A percentile compares a stretch with the other conserved stretches of the same genome.
Evolutionary conservation across 2,888 invertebrate species (phyloP).

Genomic region (Baronia brevicornis): DNA sequence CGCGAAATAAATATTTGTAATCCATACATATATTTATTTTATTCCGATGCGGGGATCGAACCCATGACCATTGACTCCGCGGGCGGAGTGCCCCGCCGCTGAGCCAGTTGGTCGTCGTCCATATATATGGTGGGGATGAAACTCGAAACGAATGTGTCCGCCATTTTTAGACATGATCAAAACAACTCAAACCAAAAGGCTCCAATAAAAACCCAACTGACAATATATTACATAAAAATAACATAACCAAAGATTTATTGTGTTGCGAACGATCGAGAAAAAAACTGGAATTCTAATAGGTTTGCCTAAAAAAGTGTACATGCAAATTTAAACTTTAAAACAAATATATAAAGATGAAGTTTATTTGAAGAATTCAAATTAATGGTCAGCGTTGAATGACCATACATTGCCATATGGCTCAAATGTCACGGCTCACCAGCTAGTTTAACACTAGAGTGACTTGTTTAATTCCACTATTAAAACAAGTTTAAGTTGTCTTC

Average conservation of each 20-base stretch:
- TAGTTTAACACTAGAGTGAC: slow-evolving; percentile 4
- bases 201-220: too few species aligned
- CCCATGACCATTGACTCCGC: too few species aligned
- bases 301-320: neutral
- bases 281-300: slow-evolving; percentile 3
- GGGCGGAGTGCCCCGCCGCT: too few species aligned
- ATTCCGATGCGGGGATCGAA: too few species aligned
- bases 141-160: too few species aligned
- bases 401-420: slow-evolving; percentile 17
- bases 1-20: too few species aligned
- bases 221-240: too few species aligned
- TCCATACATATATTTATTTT: too few species aligned
- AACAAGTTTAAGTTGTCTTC: slow-evolving; percentile 8
- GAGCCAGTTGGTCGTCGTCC: too few species aligned
- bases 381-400: slow-evolving; percentile 8
- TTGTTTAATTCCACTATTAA: slow-evolving; percentile 4
- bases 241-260: slow-evolving; percentile 9
- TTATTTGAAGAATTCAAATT: slow-evolving; percentile 3
- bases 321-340: slow-evolving; percentile 6
- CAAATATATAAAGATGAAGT: neutral
- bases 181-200: too few species aligned
- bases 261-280: slow-evolving; percentile 11
- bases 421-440: slow-evolving; percentile 20
- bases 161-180: too few species aligned
- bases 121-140: too few species aligned